Evolutionary conservation across 2,113 vertebrate species (phyloP).

Genomic region (Morone chrysops): DNA sequence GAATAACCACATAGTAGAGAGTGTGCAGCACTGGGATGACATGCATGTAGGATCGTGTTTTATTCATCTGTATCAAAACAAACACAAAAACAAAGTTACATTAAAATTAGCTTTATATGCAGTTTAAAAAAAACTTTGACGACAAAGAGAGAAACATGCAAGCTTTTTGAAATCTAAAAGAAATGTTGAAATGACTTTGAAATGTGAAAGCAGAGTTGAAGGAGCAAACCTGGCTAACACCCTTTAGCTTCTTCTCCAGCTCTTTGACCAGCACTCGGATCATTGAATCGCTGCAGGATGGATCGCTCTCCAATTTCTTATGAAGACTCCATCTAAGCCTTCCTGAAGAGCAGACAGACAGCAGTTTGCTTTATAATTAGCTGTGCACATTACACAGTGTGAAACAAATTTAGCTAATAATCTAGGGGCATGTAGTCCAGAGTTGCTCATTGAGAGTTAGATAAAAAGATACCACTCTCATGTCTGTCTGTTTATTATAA

Average conservation of each 20-base stretch:
- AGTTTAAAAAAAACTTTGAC: no score
- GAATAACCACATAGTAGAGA: slow-evolving; percentile 86
- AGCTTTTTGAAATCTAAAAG: neutral
- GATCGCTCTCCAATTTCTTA: slow-evolving; percentile 87
- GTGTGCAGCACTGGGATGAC: slow-evolving; percentile 91
- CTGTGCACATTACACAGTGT: neutral
- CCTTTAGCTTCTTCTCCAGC: slow-evolving; percentile 84
- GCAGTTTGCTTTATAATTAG: neutral
- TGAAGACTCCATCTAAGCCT: slow-evolving; percentile 90
- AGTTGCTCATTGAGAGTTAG: neutral
- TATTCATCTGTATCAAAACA: slow-evolving; percentile 78
- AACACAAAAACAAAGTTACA: neutral
- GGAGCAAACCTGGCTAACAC: neutral
- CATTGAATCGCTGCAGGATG: slow-evolving; percentile 76
- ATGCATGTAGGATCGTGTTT: slow-evolving; percentile 71
- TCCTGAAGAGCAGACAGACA: slow-evolving; percentile 73
- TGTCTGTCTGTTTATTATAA: neutral
- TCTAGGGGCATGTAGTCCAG: neutral
- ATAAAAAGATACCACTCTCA: no score
- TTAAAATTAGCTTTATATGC: neutral
- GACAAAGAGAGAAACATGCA: neutral
- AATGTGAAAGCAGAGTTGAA: neutral
- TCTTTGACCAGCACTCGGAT: slow-evolving; percentile 87
- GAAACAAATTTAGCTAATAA: neutral
- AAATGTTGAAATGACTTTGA: neutral